Evolutionary conservation across 2,113 vertebrate species (phyloP).

Genomic region (Cranoglanis bouderius): DNA sequence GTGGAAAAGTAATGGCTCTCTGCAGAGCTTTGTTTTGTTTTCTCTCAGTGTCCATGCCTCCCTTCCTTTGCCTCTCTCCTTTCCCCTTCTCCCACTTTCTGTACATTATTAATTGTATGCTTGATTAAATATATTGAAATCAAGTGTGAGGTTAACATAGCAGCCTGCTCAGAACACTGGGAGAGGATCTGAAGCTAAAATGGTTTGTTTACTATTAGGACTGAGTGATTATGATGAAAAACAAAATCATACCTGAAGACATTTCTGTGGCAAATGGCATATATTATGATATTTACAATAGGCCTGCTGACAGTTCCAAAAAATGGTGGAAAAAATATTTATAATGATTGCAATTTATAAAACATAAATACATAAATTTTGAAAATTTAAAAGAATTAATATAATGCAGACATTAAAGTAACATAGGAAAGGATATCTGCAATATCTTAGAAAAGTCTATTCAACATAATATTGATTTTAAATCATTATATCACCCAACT

Average conservation of each 20-base stretch:
- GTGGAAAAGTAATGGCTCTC: slow-evolving; percentile 19
- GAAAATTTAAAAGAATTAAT: neutral
- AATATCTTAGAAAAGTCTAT: neutral
- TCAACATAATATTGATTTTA: neutral
- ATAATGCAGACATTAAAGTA: neutral
- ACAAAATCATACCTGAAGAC: neutral
- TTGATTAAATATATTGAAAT: slow-evolving; percentile 9
- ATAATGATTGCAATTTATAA: neutral
- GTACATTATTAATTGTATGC: slow-evolving; percentile 29
- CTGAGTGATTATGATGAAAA: neutral
- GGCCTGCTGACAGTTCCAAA: neutral
- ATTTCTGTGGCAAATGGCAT: neutral
- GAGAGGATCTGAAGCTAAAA: neutral
- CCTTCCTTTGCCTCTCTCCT: slow-evolving; percentile 13
- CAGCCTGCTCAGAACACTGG: neutral
- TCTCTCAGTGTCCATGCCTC: neutral
- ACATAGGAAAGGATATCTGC: neutral
- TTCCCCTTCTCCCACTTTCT: neutral
- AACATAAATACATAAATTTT: neutral
- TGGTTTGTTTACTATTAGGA: neutral
- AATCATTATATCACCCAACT: neutral
- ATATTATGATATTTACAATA: neutral
- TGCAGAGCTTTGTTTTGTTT: slow-evolving; percentile 45
- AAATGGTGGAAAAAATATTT: neutral
- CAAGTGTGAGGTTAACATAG: neutral